A percentile compares a stretch with the other conserved stretches of the same genome.
phyloP scores from a whole-genome alignment of 2,113 vertebrate species.

The Ctenodactylus gundi region DNA sequence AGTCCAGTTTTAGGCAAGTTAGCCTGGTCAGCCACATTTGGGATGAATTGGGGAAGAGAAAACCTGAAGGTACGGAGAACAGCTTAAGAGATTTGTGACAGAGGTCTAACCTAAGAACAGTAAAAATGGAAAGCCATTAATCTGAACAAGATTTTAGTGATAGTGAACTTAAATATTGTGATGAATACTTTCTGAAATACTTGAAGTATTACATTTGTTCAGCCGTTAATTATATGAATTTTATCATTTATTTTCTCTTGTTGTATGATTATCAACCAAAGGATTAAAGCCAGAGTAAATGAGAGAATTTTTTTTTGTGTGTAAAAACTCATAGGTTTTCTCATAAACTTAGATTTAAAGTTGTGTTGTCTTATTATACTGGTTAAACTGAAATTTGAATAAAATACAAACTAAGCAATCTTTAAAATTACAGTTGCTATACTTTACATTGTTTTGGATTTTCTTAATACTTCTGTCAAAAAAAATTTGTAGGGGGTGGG shows the following conservation, averaged over 20 bases:
- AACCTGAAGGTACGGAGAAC: constrained; percentile 31
- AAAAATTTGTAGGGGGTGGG: not conserved
- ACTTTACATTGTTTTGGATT: not conserved
- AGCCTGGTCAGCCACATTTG: constrained; percentile 58
- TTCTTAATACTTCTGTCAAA: not conserved
- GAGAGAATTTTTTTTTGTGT: not conserved
- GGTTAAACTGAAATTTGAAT: constrained; percentile 25
- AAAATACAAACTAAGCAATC: not conserved
- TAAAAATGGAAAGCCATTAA: not conserved
- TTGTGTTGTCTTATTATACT: constrained; percentile 7
- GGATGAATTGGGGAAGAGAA: constrained; percentile 56
- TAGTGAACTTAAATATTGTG: not conserved
- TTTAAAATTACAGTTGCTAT: not conserved
- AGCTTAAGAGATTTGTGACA: constrained; percentile 13
- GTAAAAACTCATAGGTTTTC: constrained; percentile 17
- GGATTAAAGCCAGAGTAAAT: constrained; percentile 34
- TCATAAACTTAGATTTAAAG: constrained; percentile 35
- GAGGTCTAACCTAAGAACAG: not conserved
- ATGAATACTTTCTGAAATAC: constrained; percentile 14
- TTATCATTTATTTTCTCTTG: constrained; percentile 47
- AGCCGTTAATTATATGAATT: not conserved
- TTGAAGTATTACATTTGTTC: constrained; percentile 4
- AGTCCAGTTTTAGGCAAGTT: constrained; percentile 55
- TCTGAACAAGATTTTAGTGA: not conserved
- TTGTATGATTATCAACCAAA: constrained; percentile 23